Evolutionary conservation across 1,140 invertebrate genomes (phyloP).

Genomic region (Cataglyphis hispanica): DNA sequence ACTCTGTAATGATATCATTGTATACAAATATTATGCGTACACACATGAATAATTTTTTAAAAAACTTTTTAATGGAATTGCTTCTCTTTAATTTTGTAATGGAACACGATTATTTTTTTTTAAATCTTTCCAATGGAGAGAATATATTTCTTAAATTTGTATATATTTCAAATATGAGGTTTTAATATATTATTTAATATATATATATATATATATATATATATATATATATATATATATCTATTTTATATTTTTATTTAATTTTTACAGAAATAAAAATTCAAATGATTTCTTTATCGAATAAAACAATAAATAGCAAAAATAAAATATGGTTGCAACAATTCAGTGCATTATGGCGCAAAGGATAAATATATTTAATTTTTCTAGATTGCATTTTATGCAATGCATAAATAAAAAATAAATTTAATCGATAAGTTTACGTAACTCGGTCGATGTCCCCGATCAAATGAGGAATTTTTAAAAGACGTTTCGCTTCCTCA

Average conservation of each 20-base stretch:
- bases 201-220: too few relatives aligned
- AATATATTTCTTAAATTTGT: background rate
- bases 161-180: background rate
- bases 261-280: background rate
- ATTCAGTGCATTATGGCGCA: background rate
- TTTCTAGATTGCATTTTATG: background rate
- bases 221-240: too few relatives aligned
- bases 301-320: background rate
- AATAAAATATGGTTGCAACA: background rate
- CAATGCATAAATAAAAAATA: background rate
- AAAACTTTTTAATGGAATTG: background rate
- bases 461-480: constrained; percentile 8
- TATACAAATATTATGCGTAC: background rate
- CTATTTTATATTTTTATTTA: background rate
- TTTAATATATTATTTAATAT: too few relatives aligned
- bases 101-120: background rate
- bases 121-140: background rate
- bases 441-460: background rate
- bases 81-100: background rate
- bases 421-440: background rate
- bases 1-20: background rate
- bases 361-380: background rate
- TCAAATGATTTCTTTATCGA: background rate
- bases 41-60: background rate
- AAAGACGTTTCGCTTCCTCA: constrained; percentile 15